Evolutionary conservation across 2,888 invertebrate genomes (phyloP).

Genomic region (Ptilodon capucinus): DNA sequence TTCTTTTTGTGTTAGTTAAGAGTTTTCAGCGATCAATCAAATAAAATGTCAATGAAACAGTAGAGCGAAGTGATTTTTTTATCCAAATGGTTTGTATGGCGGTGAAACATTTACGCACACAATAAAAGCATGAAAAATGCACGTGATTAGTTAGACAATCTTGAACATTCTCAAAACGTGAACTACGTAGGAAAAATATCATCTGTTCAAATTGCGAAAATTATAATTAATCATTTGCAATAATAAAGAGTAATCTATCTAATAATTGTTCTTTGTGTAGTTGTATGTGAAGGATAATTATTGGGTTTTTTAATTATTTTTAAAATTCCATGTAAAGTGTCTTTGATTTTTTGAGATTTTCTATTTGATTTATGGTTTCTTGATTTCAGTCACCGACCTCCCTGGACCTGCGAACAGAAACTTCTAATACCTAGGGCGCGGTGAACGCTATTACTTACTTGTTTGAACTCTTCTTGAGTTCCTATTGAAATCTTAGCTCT

Average conservation of each 20-base stretch:
- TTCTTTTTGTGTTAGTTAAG: background rate
- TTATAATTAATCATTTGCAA: too few species aligned
- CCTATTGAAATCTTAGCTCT: constrained; percentile 77
- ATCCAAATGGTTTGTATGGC: background rate
- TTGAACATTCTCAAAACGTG: too few species aligned
- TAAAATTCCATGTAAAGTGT: too few species aligned
- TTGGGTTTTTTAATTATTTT: too few species aligned
- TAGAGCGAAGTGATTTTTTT: background rate
- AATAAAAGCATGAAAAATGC: background rate
- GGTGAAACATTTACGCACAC: background rate
- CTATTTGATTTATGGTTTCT: constrained; percentile 1
- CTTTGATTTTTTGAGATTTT: background rate
- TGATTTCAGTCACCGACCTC: constrained; percentile 11
- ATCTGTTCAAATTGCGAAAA: too few species aligned
- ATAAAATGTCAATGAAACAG: background rate
- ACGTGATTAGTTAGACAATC: background rate
- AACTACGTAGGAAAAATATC: too few species aligned
- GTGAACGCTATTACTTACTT: constrained; percentile 71
- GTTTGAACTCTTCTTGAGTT: constrained; percentile 77
- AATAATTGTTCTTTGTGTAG: too few species aligned
- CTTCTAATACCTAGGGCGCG: constrained; percentile 24
- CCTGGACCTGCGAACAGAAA: constrained; percentile 61
- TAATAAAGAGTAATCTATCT: too few species aligned
- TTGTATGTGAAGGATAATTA: too few species aligned
- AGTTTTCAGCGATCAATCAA: too few species aligned